Base-by-base conservation (phyloP, 1,140 invertebrate species). In the Eumaeus atala region DNA sequence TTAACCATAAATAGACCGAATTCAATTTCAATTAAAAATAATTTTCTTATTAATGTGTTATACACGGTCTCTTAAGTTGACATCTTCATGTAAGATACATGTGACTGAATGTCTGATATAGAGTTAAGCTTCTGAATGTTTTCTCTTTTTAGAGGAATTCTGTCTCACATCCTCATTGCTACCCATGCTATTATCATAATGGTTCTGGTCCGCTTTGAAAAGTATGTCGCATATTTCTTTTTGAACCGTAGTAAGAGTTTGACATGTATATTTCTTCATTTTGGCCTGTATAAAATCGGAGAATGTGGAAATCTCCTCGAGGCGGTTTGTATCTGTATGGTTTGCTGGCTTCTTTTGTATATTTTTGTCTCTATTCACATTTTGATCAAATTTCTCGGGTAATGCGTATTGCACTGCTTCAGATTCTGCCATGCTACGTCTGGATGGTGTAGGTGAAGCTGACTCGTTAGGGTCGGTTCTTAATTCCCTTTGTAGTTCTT, bases 141-240 rank as follows among this genome's bases (percentile, higher is more conserved):
- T 44, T 16, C 40, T 14, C 16, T 44, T 44, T 14, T 44, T 44
- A 16, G 40, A 16, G 14, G 14, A 16, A 9, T 16, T 17, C 40
- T 9, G 40, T 28, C 21, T 28, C 21, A 3, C 21, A 44, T 16
- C 12, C 5, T 14, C 16, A 17, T 44, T 16, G 6, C 40, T 6
- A 14, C 12, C 4, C 12, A 14, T 40, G 9, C 34, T 37, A 50
- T 17, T 17, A 5, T 50, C 37, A 7, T 38, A 34, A 17, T 11
- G 12, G 14, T 17, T 17, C 9, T 51, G 7, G 33, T 50, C 52
- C 3, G 56, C 38, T 17, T 51, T 51, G 12, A 18, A 55, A 28
- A 59, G 48, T 51, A 47, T 54, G 35, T 59, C 21, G 14, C 38
- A 59, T 34, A 59, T 59, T 9, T 54, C 28, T 9, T 38, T 37